These are phyloP conservation scores for Pteropus rufus DNA, from an alignment of 2,797 vertebrate genomes.

Conservation along the genomic window DNA sequence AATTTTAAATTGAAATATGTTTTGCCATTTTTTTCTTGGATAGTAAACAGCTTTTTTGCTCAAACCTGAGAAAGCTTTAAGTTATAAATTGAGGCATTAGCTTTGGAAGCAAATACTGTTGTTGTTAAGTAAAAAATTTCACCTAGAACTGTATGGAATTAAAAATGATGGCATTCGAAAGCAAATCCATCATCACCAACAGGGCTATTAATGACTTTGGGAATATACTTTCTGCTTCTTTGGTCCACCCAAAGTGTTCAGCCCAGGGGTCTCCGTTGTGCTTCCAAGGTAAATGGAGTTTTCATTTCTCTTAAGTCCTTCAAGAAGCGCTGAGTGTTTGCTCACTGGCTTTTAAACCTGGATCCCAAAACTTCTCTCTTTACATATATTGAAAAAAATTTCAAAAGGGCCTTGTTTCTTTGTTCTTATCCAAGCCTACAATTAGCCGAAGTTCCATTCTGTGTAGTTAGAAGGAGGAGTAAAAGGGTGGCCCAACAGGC, in stretches of 20 bases:
- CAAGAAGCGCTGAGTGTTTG: conserved; percentile 38
- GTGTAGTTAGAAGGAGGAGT: neutral
- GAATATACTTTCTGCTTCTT: neutral
- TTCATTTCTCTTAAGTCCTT: conserved; percentile 41
- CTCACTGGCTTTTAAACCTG: conserved; percentile 51
- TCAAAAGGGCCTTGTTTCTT: conserved; percentile 70
- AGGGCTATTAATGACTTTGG: neutral
- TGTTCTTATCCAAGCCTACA: conserved; percentile 69
- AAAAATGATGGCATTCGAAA: neutral
- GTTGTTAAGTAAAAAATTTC: neutral
- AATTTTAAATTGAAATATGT: neutral
- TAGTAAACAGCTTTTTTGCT: neutral
- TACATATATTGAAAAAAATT: neutral
- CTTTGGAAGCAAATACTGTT: neutral
- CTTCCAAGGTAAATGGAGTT: conserved; percentile 40
- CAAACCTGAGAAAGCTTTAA: neutral
- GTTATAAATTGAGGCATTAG: neutral
- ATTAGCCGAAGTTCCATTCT: conserved; percentile 55
- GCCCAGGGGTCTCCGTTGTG: conserved; percentile 5
- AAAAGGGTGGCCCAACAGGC: neutral
- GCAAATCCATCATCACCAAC: neutral
- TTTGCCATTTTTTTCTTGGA: neutral
- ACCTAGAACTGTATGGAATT: neutral
- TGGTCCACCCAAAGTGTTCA: neutral
- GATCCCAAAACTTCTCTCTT: conserved; percentile 49